Evolutionary conservation across 2,888 invertebrate genomes (phyloP), one percentile per base, ranked within the genome.

Genomic region (Meteorus colon): DNA sequence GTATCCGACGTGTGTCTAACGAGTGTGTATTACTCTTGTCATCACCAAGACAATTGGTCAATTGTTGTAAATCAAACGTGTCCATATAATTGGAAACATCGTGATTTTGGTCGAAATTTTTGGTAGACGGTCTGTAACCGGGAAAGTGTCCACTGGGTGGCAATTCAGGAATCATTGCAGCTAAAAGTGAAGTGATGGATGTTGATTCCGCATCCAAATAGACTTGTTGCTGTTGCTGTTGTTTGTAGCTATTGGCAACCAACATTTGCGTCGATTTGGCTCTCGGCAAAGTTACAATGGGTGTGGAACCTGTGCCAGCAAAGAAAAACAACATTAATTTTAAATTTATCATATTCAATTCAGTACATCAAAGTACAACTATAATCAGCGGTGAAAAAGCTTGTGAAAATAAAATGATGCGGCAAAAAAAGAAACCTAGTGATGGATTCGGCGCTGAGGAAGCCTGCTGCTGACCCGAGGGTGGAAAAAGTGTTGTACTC

Each of bases 401-500:
- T 4, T 59, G 41, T 29, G 59, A 59, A 72, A 63, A 41, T 48
- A 37, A 72, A 72, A 63, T 29, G 31, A 51, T 63, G 72, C 72
- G 41, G 72, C 72, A 60, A 71, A 72, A 41, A n/a, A 63, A 63
- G 19, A 66, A 73, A 66, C 82, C 87, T 14, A 89, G 80, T 8
- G 89, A 86, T n/a, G 90, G 89, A 80, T 90, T 89, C 5, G 90
- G 89, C 16, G 90, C 89, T n/a, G 90, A 89, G 75, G 88, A 88
- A 34, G 89, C 88, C 72, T 89, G 87, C 68, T 86, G 85, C 41
- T 81, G 84, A 6, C 81, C 82, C n/a, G 85, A 80, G 0, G 87
- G 84, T 14, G 88, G 84, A 70, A 88, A 87, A 2, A 89, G 84
- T 19, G 83, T 86, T 65, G 82, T 82, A 67, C 82, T 84, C 16